These are phyloP conservation scores for Yponomeuta sedellus DNA, from an alignment of 2,888 invertebrate species.

Conservation along the genomic window DNA sequence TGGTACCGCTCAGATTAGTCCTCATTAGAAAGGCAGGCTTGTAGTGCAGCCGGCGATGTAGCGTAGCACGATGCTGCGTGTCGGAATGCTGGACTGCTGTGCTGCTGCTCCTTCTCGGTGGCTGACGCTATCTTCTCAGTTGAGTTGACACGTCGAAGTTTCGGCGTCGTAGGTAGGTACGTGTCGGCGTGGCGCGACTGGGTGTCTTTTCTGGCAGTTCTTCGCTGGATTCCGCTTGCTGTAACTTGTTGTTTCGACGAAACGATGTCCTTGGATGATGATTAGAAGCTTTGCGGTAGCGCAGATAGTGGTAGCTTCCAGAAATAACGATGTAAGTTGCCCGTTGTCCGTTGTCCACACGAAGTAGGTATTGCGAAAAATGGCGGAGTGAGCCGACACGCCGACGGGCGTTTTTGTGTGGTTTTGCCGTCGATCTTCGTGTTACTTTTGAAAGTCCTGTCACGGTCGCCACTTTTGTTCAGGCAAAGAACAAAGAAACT, in stretches of 20 bases:
- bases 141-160: too few species aligned
- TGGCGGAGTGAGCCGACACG: neutral
- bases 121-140: neutral
- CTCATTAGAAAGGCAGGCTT: neutral
- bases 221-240: neutral
- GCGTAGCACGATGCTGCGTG: neutral
- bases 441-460: neutral
- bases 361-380: neutral
- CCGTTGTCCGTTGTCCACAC: neutral
- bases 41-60: neutral
- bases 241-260: neutral
- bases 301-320: neutral
- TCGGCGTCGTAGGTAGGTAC: neutral
- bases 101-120: neutral
- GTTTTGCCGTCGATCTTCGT: neutral
- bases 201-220: neutral
- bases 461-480: slow-evolving; percentile 8
- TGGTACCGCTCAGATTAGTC: too few species aligned
- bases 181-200: neutral
- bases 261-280: neutral
- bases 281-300: neutral
- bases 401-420: neutral
- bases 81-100: too few species aligned
- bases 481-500: neutral
- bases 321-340: neutral